Percentiles rank a stretch among this genome's conserved stretches.
These are phyloP conservation scores for Oscheius sp. DNA, from an alignment of 2,888 invertebrate species.

Conservation along the genomic window DNA sequence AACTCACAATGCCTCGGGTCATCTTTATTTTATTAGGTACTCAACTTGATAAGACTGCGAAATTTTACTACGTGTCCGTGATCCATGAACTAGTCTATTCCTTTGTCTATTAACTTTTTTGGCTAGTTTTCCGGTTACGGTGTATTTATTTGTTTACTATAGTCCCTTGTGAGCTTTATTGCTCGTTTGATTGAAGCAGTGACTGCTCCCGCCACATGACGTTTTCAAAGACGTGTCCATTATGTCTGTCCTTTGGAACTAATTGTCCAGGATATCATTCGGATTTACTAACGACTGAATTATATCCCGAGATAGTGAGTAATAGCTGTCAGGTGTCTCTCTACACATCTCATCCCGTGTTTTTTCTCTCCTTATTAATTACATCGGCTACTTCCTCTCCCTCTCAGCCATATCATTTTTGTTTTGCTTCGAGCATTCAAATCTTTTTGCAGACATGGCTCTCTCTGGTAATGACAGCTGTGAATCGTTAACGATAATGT, in stretches of 20 bases:
- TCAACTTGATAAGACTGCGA: no score
- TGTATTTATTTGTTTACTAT: no score
- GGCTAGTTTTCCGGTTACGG: no score
- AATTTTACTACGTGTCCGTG: no score
- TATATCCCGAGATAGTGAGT: slow-evolving; percentile 8
- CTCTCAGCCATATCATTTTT: neutral
- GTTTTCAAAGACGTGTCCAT: slow-evolving; percentile 23
- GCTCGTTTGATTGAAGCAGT: slow-evolving; percentile 23
- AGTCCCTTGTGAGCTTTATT: no score
- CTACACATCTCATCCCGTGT: no score
- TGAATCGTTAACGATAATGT: slow-evolving; percentile 42
- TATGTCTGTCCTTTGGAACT: slow-evolving; percentile 18
- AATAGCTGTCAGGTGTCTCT: slow-evolving; percentile 18
- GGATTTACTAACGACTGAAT: slow-evolving; percentile 12
- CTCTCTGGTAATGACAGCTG: slow-evolving; percentile 41
- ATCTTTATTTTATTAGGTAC: no score
- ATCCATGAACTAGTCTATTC: no score
- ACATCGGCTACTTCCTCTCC: neutral
- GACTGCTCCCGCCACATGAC: slow-evolving; percentile 25
- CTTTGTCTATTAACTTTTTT: no score
- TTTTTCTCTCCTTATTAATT: neutral
- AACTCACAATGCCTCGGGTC: no score
- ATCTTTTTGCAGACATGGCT: neutral
- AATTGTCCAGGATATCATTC: slow-evolving; percentile 18
- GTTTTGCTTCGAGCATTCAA: neutral